A percentile compares a stretch with the other conserved stretches of the same genome.
phyloP scores from a whole-genome alignment of 2,888 invertebrate species.

The Pediacus dermestoides region DNA sequence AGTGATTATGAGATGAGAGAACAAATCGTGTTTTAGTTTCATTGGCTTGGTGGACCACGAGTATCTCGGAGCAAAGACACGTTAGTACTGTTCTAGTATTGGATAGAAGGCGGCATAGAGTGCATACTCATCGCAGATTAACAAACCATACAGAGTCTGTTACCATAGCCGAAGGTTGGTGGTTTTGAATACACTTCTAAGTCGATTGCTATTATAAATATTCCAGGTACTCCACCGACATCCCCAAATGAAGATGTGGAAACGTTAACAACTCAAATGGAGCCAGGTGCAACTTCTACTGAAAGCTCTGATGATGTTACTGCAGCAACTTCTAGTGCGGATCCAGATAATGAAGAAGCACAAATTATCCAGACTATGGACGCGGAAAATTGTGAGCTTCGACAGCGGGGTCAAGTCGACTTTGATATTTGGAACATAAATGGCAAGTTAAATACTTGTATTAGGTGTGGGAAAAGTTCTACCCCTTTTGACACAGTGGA shows the following conservation, averaged over 20 bases:
- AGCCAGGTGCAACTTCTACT: no score
- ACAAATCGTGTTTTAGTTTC: conserved; percentile 49
- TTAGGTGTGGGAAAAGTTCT: no score
- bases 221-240: no score
- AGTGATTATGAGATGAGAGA: conserved; percentile 1
- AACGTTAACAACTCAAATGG: no score
- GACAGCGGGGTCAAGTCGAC: conserved; percentile 48
- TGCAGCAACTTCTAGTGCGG: conserved; percentile 2
- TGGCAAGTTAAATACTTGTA: no score
- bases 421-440: conserved; percentile 31
- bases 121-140: conserved; percentile 37
- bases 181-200: no score
- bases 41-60: conserved; percentile 76
- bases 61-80: conserved; percentile 54
- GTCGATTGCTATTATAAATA: no score
- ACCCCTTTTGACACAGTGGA: no score
- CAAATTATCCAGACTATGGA: conserved; percentile 60
- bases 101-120: conserved; percentile 52
- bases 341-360: conserved; percentile 20
- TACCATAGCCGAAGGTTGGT: conserved; percentile 42
- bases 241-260: no score
- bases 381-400: conserved; percentile 47
- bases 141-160: conserved; percentile 45
- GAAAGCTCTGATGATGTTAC: no score
- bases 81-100: conserved; percentile 68